phyloP scores from a whole-genome alignment of 2,113 vertebrate species.

The Cryptomyrus ogoouensis region DNA sequence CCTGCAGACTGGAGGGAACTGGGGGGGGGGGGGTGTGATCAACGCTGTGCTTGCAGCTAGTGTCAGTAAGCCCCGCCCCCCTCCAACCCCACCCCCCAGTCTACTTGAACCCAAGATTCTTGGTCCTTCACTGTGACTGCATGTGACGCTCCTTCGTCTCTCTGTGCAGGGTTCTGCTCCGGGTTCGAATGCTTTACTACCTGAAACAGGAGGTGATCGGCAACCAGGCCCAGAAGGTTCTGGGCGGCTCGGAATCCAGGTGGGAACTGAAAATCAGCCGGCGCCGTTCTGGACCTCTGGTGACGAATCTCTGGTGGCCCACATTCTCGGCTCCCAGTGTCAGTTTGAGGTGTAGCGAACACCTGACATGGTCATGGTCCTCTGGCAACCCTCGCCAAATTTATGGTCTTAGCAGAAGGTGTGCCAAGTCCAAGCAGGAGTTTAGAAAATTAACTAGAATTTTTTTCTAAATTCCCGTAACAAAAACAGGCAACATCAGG shows the following conservation, averaged over 20 bases:
- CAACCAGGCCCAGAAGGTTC: slow-evolving; percentile 79
- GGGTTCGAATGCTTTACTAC: slow-evolving; percentile 98
- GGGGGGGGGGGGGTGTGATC: neutral
- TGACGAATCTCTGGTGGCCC: neutral
- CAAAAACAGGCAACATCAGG: neutral
- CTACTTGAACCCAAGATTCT: neutral
- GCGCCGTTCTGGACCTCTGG: neutral
- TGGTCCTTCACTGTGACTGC: neutral
- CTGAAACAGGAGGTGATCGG: slow-evolving; percentile 98
- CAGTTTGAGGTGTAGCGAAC: neutral
- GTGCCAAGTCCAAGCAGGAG: neutral
- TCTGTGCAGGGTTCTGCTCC: slow-evolving; percentile 80
- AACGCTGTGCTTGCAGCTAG: neutral
- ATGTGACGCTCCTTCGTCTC: slow-evolving; percentile 49
- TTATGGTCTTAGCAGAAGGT: neutral
- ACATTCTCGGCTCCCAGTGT: neutral
- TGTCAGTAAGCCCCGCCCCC: neutral
- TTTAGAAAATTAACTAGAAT: neutral
- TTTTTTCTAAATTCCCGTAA: neutral
- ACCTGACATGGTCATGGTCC: neutral
- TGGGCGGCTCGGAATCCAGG: slow-evolving; percentile 85
- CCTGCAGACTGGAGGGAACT: neutral
- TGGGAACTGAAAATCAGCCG: slow-evolving; percentile 49
- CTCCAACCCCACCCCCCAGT: neutral
- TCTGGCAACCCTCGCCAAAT: neutral